Conservation (phyloP, 2,888 invertebrate species). For the Rutpela maculata region DNA sequence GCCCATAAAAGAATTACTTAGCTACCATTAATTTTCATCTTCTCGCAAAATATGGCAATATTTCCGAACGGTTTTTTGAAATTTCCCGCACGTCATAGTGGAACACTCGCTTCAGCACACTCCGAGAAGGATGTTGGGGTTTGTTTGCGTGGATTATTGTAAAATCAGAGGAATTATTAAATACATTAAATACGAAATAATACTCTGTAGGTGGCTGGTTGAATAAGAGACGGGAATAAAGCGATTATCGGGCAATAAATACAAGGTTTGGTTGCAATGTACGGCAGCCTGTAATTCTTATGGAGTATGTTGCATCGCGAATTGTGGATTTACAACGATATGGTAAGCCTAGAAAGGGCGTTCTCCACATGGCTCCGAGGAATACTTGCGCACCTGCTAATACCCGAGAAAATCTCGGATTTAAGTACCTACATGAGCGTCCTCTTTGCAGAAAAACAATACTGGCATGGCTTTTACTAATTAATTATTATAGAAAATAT, state of each 20-base stretch:
- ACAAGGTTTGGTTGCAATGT: conserved; percentile 57
- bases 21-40: conserved; percentile 66
- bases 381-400: conserved; percentile 42
- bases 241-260: conserved; percentile 67
- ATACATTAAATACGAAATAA: conserved; percentile 64
- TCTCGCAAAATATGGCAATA: conserved; percentile 64
- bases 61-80: conserved; percentile 4
- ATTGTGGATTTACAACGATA: conserved; percentile 59
- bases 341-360: conserved; percentile 52
- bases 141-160: neutral
- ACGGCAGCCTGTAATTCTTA: conserved; percentile 41
- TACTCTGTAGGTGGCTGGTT: conserved; percentile 64
- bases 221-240: conserved; percentile 65
- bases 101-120: neutral
- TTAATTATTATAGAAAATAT: neutral
- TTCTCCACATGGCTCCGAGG: conserved; percentile 49
- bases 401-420: conserved; percentile 1
- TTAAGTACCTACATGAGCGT: conserved; percentile 10
- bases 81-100: neutral
- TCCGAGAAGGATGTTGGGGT: neutral
- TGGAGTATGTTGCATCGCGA: conserved; percentile 35
- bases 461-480: neutral
- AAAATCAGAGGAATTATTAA: conserved; percentile 43
- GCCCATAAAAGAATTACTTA: conserved; percentile 64
- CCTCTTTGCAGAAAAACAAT: neutral